Evolutionary conservation across 2,113 vertebrate genomes (phyloP).

Genomic region (Tretioscincus oriximinensis): DNA sequence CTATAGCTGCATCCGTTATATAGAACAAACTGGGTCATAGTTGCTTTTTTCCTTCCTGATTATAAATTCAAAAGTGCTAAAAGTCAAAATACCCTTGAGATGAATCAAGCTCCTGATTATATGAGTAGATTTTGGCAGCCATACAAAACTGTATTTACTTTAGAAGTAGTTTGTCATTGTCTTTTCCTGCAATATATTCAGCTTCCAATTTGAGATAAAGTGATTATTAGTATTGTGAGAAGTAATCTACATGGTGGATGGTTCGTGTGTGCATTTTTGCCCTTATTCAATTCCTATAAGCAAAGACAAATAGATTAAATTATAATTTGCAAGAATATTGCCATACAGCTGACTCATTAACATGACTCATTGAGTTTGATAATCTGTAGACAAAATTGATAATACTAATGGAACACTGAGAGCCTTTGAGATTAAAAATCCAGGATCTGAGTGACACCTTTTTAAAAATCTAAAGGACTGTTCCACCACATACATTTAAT

Average conservation of each 20-base stretch:
- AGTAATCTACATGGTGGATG: not conserved
- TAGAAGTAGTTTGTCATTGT: no score
- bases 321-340: not conserved
- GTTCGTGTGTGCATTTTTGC: not conserved
- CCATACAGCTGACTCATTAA: not conserved
- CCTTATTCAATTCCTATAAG: not conserved
- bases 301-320: not conserved
- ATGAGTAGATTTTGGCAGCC: no score
- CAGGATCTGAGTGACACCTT: not conserved
- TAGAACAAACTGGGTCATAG: no score
- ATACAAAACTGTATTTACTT: no score
- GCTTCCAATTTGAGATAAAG: no score
- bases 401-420: not conserved
- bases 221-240: no score
- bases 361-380: not conserved
- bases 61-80: not conserved
- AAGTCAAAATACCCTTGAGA: not conserved
- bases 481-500: no score
- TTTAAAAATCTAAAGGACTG: not conserved
- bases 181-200: no score
- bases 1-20: no score
- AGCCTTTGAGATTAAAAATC: not conserved
- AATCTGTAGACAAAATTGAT: not conserved
- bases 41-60: not conserved
- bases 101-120: no score